Base-by-base conservation (phyloP, 2,113 vertebrate genomes). In the Engraulis encrasicolus region DNA sequence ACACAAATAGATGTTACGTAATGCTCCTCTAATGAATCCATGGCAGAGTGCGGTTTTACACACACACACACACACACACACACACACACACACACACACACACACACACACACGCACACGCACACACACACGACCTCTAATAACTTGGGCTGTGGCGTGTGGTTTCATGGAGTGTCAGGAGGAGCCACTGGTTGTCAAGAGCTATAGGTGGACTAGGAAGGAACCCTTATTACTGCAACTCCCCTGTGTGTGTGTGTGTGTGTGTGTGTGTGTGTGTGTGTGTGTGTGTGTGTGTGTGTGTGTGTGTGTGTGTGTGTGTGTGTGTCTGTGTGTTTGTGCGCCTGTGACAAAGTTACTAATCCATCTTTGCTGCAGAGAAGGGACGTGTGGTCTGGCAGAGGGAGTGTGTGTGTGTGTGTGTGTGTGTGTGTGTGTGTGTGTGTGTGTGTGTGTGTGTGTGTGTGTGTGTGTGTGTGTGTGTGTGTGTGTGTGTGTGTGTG, bases 191-290 rank as follows among this genome's bases (percentile, higher is more conserved):
- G 27, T 74, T 74, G 66, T 27, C 66, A 74, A 36, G 58, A 74
- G 66, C 66, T 27, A 74, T 45, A 45, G 40, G n/a, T n/a, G 58
- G 58, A 66, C 23, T 66, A 66, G 58, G 58, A 66, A 66, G 58
- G 58, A 66, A 66, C 58, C 31, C 58, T 27, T 31, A 66, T 66
- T n/a, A n/a, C n/a, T n/a, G n/a, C n/a, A n/a, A n/a, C n/a, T n/a
- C n/a, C n/a, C 40, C 40, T 45, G 40, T 45, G 9, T 45, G 40
- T 45, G 40, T 45, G 9, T 45, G 40, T 45, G 9, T 5, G 40
- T 45, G 40, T 45, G 40, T 45, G 40, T 45, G 40, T 45, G 40
- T 45, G 40, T 45, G 40, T 45, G 40, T 45, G 40, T 45, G 40
- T 45, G 40, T 66, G 58, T 27, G 58, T 23, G 27, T 71, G 27